Percentiles rank a stretch among this genome's conserved stretches.
These are phyloP conservation scores for Holocentrus rufus DNA, from an alignment of 2,797 vertebrate genomes.

Conservation along the genomic window DNA sequence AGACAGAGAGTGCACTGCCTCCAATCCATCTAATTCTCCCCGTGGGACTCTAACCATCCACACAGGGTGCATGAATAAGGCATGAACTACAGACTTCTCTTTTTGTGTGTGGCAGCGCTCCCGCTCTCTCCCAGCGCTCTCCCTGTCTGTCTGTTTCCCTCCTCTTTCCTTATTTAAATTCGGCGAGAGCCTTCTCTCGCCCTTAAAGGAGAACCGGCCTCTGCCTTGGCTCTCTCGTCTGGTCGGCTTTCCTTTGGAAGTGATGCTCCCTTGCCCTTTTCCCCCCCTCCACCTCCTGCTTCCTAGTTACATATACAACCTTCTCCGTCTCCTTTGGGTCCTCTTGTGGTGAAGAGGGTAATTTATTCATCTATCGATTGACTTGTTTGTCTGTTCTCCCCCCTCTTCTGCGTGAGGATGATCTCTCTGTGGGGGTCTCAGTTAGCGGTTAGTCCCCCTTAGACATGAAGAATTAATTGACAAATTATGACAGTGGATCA, in stretches of 20 bases:
- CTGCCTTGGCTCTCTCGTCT: neutral
- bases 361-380: constrained; percentile 80
- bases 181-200: constrained; percentile 10
- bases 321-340: constrained; percentile 62
- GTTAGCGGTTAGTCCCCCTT: constrained; percentile 39
- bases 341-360: constrained; percentile 66
- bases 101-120: constrained; percentile 52
- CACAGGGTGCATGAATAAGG: constrained; percentile 74
- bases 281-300: constrained; percentile 15
- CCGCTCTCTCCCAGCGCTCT: constrained; percentile 7
- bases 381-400: constrained; percentile 70
- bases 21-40: constrained; percentile 59
- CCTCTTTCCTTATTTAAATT: constrained; percentile 51
- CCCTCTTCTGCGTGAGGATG: constrained; percentile 43
- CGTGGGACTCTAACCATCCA: constrained; percentile 63
- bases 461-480: constrained; percentile 1
- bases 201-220: constrained; percentile 28
- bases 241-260: constrained; percentile 20
- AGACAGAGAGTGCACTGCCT: constrained; percentile 35
- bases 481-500: constrained; percentile 26
- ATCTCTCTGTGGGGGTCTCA: constrained; percentile 68
- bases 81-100: constrained; percentile 64
- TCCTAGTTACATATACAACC: constrained; percentile 13
- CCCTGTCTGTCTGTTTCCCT: constrained; percentile 1
- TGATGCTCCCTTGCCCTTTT: constrained; percentile 39